These are phyloP conservation scores for Myiotriccus ornatus DNA, from an alignment of 2,797 vertebrate species.

Conservation along the genomic window DNA sequence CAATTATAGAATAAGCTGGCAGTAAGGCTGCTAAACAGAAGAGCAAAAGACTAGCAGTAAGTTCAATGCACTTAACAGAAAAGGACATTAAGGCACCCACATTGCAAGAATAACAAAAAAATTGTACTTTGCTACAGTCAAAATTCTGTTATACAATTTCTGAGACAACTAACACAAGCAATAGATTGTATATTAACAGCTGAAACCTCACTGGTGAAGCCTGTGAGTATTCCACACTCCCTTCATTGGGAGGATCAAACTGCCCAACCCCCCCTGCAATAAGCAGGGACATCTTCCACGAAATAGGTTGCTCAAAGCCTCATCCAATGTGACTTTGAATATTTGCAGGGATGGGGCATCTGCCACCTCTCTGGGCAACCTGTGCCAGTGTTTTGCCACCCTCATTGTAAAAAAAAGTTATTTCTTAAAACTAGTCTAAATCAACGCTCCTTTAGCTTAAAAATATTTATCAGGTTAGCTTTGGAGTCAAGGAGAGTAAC, in stretches of 20 bases:
- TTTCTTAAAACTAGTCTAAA: background rate
- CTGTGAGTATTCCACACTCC: background rate
- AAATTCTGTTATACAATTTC: background rate
- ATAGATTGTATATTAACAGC: background rate
- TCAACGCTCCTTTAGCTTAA: background rate
- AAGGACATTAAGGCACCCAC: background rate
- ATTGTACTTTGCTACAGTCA: background rate
- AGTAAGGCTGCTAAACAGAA: slow-evolving; percentile 41
- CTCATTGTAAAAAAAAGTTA: background rate
- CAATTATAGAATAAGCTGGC: slow-evolving; percentile 51
- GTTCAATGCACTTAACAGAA: slow-evolving; percentile 35
- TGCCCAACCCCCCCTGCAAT: background rate
- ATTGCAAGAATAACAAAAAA: background rate
- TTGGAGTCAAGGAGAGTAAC: background rate
- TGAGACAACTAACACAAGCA: background rate
- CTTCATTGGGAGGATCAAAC: background rate
- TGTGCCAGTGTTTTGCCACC: background rate
- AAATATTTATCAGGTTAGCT: background rate
- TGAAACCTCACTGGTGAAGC: background rate
- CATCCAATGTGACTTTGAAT: background rate
- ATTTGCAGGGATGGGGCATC: background rate
- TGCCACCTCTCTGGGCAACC: background rate
- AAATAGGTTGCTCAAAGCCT: background rate
- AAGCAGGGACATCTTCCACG: background rate
- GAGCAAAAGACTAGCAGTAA: slow-evolving; percentile 40